Conservation (phyloP, 2,888 invertebrate species). For the Colostygia pectinataria region DNA sequence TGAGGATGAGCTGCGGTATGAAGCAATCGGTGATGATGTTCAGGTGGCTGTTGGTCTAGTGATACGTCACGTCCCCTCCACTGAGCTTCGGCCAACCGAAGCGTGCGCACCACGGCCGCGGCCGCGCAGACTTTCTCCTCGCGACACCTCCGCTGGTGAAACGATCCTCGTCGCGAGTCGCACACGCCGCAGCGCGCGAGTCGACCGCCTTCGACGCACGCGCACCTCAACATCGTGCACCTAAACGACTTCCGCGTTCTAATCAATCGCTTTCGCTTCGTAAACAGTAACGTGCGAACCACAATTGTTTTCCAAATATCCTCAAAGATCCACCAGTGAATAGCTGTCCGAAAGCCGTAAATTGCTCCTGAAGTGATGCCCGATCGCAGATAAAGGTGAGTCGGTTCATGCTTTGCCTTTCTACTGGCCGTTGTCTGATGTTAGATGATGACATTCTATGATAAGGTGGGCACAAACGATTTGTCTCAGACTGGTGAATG, state of each 20-base stretch:
- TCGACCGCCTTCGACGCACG: slow-evolving; percentile 61
- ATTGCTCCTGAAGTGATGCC: slow-evolving; percentile 55
- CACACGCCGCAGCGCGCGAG: slow-evolving; percentile 69
- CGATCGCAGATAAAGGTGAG: slow-evolving; percentile 70
- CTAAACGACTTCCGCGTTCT: slow-evolving; percentile 62
- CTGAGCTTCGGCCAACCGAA: slow-evolving; percentile 60
- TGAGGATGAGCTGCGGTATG: slow-evolving; percentile 20
- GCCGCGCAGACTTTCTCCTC: slow-evolving; percentile 78
- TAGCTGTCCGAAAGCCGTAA: slow-evolving; percentile 42
- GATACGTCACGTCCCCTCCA: slow-evolving; percentile 72
- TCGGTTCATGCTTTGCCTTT: slow-evolving; percentile 52
- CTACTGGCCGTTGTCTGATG: slow-evolving; percentile 55
- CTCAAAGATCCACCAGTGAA: slow-evolving; percentile 41
- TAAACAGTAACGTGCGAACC: slow-evolving; percentile 65
- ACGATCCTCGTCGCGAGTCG: slow-evolving; percentile 66
- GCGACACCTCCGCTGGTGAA: slow-evolving; percentile 74
- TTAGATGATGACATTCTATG: slow-evolving; percentile 72
- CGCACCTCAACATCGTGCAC: slow-evolving; percentile 34
- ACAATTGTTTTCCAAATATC: slow-evolving; percentile 53
- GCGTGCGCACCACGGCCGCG: slow-evolving; percentile 75
- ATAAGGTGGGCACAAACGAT: slow-evolving; percentile 61
- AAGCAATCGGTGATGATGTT: slow-evolving; percentile 38
- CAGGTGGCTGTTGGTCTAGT: slow-evolving; percentile 63
- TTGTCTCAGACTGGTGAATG: slow-evolving; percentile 62
- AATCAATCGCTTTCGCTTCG: slow-evolving; percentile 69